These are phyloP conservation scores for Cheilosia soror DNA, from an alignment of 2,888 invertebrate genomes.

Conservation along the genomic window DNA sequence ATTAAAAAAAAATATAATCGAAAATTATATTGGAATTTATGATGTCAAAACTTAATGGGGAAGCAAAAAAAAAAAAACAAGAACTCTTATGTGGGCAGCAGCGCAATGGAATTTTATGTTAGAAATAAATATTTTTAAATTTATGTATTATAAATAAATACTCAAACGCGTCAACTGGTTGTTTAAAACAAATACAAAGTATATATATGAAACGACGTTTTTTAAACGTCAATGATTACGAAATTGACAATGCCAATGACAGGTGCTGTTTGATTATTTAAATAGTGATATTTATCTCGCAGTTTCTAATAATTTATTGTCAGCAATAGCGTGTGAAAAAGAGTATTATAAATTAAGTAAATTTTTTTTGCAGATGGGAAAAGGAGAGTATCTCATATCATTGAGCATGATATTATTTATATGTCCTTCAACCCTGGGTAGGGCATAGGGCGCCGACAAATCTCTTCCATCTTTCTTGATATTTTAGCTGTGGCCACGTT, in stretches of 20 bases:
- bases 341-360: no score
- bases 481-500: no score
- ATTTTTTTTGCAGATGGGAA: no score
- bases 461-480: no score
- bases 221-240: slow-evolving; percentile 2
- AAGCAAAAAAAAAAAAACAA: no score
- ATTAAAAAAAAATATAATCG: background rate
- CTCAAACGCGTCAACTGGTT: background rate
- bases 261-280: background rate
- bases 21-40: background rate
- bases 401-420: no score
- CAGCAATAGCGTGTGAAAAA: background rate
- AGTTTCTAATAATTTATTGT: background rate
- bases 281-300: background rate
- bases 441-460: no score
- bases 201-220: background rate
- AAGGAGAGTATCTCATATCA: no score
- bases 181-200: background rate
- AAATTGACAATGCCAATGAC: background rate
- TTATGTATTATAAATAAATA: background rate
- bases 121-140: slow-evolving; percentile 1
- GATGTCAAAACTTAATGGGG: background rate
- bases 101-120: background rate
- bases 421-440: no score
- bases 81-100: background rate